Conservation (phyloP, 2,797 vertebrate species). For the Chromobotia macracanthus region DNA sequence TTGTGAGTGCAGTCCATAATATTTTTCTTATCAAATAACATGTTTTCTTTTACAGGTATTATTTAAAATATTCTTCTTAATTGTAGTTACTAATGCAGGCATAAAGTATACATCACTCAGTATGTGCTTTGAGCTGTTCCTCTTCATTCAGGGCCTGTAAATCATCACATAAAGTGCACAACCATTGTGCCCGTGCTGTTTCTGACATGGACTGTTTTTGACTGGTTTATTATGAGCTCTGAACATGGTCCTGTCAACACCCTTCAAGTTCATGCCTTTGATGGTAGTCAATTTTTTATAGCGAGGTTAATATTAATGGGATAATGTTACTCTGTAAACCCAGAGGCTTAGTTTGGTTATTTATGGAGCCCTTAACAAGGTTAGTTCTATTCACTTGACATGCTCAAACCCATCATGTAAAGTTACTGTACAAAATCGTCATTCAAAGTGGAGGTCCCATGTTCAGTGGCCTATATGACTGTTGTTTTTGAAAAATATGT, state of each 20-base stretch:
- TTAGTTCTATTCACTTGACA: neutral
- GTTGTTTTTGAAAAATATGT: no score
- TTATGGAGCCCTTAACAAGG: conserved; percentile 11
- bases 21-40: no score
- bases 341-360: conserved; percentile 15
- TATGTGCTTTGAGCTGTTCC: neutral
- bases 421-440: no score
- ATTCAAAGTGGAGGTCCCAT: no score
- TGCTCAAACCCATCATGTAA: neutral
- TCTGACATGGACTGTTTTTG: conserved; percentile 6
- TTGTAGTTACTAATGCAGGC: neutral
- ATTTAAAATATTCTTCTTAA: no score
- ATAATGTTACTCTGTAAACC: neutral
- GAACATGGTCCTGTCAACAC: conserved; percentile 2
- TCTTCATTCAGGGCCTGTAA: neutral
- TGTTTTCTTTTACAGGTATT: no score
- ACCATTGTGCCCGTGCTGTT: neutral
- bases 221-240: conserved; percentile 1
- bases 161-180: neutral
- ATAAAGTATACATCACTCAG: no score
- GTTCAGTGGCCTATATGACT: neutral
- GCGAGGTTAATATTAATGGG: conserved; percentile 22
- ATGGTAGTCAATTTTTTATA: conserved; percentile 21
- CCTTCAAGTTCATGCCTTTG: conserved; percentile 14
- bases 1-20: no score